Conservation (phyloP, 2,888 invertebrate species). For the Nomada fabriciana region DNA sequence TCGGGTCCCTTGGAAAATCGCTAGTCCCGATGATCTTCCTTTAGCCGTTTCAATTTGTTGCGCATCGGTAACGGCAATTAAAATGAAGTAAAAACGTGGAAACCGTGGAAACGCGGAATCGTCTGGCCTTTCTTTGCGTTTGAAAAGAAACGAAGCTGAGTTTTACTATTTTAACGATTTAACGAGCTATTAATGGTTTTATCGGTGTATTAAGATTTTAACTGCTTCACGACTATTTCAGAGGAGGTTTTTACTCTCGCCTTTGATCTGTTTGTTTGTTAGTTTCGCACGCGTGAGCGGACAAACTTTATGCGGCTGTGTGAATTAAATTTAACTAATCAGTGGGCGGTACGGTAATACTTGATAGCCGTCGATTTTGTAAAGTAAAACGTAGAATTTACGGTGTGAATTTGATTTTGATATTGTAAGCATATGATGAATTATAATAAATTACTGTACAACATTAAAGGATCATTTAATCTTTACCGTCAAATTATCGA, state of each 20-base stretch:
- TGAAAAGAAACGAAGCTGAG: background rate
- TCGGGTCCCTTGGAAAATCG: slow-evolving; percentile 32
- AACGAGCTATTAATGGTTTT: background rate
- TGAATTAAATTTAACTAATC: no score
- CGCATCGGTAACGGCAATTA: slow-evolving; percentile 4
- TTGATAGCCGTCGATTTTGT: no score
- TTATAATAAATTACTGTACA: no score
- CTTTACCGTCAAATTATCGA: no score
- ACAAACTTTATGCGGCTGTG: no score
- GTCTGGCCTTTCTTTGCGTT: background rate
- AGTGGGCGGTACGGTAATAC: no score
- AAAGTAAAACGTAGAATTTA: no score
- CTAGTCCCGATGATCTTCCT: slow-evolving; percentile 19
- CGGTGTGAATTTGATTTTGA: no score
- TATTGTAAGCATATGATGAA: no score
- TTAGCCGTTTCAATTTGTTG: background rate
- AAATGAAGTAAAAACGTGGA: slow-evolving; percentile 1
- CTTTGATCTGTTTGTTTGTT: background rate
- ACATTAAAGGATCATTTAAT: no score
- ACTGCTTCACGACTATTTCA: background rate
- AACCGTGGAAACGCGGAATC: background rate
- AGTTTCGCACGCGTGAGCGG: no score
- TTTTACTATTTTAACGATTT: background rate
- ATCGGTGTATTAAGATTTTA: slow-evolving; percentile 6
- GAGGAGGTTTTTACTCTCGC: background rate